A percentile compares a stretch with the other conserved stretches of the same genome.
phyloP scores from a whole-genome alignment of 2,888 invertebrate genomes.

The Blera fallax region DNA sequence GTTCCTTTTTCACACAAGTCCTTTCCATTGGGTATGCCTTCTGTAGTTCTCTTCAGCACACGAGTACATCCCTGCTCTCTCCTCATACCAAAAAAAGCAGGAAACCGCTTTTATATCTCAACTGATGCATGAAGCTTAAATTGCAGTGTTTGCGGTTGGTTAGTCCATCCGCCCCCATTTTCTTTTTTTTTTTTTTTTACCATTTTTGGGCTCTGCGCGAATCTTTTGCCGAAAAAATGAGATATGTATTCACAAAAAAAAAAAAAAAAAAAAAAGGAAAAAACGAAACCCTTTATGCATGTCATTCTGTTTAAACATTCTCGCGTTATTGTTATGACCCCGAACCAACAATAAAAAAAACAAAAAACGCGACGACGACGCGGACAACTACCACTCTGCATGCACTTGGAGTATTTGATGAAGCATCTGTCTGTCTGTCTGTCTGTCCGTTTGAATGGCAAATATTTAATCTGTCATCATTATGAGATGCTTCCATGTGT shows the following conservation, averaged over 20 bases:
- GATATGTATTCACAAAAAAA: neutral
- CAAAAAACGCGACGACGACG: too few species aligned
- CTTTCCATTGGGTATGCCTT: too few species aligned
- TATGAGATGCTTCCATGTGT: constrained; percentile 13
- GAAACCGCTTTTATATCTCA: neutral
- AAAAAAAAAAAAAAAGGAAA: neutral
- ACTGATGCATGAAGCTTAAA: constrained; percentile 1
- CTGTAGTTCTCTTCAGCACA: too few species aligned
- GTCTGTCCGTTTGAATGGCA: constrained; percentile 27
- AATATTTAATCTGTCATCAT: constrained; percentile 69
- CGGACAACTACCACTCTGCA: neutral
- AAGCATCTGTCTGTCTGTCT: constrained; percentile 37
- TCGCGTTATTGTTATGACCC: constrained; percentile 36
- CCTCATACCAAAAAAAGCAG: neutral
- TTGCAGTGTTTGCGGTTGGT: neutral
- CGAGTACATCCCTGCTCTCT: too few species aligned
- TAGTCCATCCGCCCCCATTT: neutral
- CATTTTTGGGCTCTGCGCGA: neutral
- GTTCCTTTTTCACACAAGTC: too few species aligned
- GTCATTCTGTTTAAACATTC: constrained; percentile 45
- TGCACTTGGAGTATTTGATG: constrained; percentile 9
- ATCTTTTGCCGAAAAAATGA: neutral
- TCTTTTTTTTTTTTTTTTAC: neutral
- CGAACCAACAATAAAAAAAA: constrained; percentile 14
- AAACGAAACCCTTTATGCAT: constrained; percentile 9